phyloP scores from a whole-genome alignment of 2,797 vertebrate genomes.

The Clamator glandarius region DNA sequence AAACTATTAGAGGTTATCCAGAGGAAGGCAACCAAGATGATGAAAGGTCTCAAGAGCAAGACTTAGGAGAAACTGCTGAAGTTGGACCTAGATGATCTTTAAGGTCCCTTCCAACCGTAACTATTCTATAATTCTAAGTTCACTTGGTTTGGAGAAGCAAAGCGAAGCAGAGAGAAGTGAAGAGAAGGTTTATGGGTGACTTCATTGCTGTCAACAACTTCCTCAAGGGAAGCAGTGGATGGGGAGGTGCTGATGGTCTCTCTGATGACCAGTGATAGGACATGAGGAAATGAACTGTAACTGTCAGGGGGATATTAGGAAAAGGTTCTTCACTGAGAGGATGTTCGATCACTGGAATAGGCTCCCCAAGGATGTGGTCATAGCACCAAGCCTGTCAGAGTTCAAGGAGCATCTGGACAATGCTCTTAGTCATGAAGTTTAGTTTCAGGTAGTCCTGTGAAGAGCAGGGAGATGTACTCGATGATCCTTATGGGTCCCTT shows the following conservation, averaged over 20 bases:
- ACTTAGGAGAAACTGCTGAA: background rate
- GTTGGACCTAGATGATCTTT: no score
- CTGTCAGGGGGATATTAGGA: background rate
- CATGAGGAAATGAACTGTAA: background rate
- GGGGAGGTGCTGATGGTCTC: background rate
- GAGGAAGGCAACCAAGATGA: background rate
- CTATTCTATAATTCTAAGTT: background rate
- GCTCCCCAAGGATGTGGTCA: background rate
- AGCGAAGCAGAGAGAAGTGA: no score
- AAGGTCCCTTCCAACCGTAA: no score
- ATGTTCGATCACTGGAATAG: background rate
- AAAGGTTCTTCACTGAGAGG: background rate
- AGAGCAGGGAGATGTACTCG: background rate
- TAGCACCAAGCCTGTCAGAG: background rate
- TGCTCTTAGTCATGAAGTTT: background rate
- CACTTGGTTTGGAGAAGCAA: background rate
- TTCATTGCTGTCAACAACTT: background rate
- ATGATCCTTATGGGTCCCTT: background rate
- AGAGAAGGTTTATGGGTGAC: background rate
- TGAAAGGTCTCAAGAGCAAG: background rate
- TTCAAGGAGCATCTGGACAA: background rate
- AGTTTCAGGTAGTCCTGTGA: background rate
- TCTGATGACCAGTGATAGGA: background rate
- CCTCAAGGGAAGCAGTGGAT: fast-evolving
- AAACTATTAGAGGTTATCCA: background rate